Evolutionary conservation across 2,797 vertebrate genomes (phyloP), one percentile per base, ranked within the genome.

Genomic region (Helicolenus hilgendorfi): DNA sequence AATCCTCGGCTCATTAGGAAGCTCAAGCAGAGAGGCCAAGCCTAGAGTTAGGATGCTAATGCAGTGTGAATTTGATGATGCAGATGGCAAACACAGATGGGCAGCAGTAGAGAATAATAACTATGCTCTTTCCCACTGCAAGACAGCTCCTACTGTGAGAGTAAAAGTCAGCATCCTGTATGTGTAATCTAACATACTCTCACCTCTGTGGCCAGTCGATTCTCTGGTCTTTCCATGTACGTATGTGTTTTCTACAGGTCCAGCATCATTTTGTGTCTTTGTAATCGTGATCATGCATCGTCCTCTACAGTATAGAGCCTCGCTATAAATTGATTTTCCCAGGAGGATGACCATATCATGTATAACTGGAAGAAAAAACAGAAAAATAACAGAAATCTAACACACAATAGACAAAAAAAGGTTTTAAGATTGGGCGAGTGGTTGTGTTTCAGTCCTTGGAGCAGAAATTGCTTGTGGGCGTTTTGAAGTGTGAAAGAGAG

Each of bases 1-100:
- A 20, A 49, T 3, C 45, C 45, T 49, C 1, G 29, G 29, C 18
- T 33, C 13, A 6, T 41, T 4, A 14, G 18, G 9, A 58, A 36
- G 31, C 31, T 22, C 35, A 58, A 36, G 29, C 68, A 71, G 45
- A 24, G 24, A 69, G 27, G 56, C 24, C 29, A 38, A 75, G 4
- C 15, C 29, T 18, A 55, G 33, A 69, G 29, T 60, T 18, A 4
- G 27, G 27, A 59, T 69, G 62, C 41, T 36, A 41, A 36, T 65
- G 27, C 31, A 9, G 72, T 29, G 58, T 72, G 62, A 62, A 65
- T 65, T 24, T 59, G 33, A 77, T 78, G 65, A 60, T 41, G 49
- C 80, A 76, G 82, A 89, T 82, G 63, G 84, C 10, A 67, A 73
- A 84, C 62, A 79, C 81, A 93, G 83, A 84, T 75, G 82, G 89